phyloP scores from a whole-genome alignment of 2,888 invertebrate genomes.

The Hyppa rectilinea region DNA sequence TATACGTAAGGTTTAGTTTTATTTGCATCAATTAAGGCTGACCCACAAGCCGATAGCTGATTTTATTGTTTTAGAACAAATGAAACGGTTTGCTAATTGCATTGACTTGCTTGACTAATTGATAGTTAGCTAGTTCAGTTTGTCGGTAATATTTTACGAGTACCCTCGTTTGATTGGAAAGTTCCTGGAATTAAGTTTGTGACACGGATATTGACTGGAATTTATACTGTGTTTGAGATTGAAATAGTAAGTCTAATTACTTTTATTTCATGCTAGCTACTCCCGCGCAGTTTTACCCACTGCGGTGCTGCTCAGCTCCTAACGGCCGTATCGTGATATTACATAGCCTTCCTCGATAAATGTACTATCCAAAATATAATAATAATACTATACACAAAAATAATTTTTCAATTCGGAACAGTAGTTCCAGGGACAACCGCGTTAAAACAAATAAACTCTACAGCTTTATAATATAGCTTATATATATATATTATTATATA shows the following conservation, averaged over 20 bases:
- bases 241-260: neutral
- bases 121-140: constrained; percentile 41
- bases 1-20: constrained; percentile 18
- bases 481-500: too few species aligned
- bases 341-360: too few species aligned
- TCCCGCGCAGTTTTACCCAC: too few species aligned
- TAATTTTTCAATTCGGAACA: too few species aligned
- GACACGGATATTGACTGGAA: neutral
- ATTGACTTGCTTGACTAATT: constrained; percentile 41
- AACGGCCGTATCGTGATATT: too few species aligned
- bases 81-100: constrained; percentile 49
- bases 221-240: neutral
- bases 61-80: constrained; percentile 59
- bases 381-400: too few species aligned
- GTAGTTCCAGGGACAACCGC: too few species aligned
- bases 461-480: too few species aligned
- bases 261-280: neutral
- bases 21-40: constrained; percentile 54
- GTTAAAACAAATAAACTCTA: too few species aligned
- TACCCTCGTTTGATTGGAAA: neutral
- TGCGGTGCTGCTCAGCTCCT: too few species aligned
- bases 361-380: too few species aligned
- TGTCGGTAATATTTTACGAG: constrained; percentile 32
- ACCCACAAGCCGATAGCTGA: constrained; percentile 40
- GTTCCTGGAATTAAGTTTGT: neutral